A percentile compares a stretch with the other conserved stretches of the same genome.
phyloP scores from a whole-genome alignment of 2,113 vertebrate genomes.

The Microcebus lehilahytsara region DNA sequence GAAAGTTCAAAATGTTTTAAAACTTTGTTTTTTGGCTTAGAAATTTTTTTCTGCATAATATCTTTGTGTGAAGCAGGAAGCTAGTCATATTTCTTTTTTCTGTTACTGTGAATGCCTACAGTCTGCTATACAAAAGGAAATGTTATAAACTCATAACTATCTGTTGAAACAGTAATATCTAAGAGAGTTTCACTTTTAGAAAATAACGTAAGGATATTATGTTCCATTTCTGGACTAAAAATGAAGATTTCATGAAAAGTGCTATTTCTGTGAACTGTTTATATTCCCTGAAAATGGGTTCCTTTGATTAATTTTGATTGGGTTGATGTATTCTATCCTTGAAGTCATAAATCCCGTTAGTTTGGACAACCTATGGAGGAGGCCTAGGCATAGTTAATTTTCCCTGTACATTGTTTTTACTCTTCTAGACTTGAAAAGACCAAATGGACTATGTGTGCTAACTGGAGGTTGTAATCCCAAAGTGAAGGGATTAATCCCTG shows the following conservation, averaged over 20 bases:
- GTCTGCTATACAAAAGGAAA: background rate
- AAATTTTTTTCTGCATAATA: background rate
- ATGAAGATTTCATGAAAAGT: slow-evolving; percentile 43
- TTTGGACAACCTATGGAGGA: background rate
- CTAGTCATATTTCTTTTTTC: slow-evolving; percentile 11
- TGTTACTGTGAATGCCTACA: background rate
- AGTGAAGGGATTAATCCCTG: background rate
- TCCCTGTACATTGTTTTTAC: background rate
- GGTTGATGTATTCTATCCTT: background rate
- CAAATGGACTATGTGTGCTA: background rate
- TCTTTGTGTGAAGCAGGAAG: slow-evolving; percentile 11
- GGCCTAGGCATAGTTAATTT: background rate
- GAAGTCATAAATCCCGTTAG: background rate
- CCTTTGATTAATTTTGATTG: slow-evolving; percentile 44
- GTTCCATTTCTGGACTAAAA: slow-evolving; percentile 39
- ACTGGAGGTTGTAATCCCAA: background rate
- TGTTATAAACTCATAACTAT: background rate
- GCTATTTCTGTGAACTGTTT: background rate
- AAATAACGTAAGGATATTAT: background rate
- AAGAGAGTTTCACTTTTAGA: slow-evolving; percentile 14
- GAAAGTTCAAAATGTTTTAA: slow-evolving; percentile 14
- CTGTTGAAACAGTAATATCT: slow-evolving; percentile 28
- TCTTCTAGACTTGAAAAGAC: background rate
- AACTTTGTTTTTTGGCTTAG: background rate
- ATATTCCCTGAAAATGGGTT: background rate